These are phyloP conservation scores for Galaxias olidus DNA, from an alignment of 2,797 vertebrate genomes.

Conservation along the genomic window DNA sequence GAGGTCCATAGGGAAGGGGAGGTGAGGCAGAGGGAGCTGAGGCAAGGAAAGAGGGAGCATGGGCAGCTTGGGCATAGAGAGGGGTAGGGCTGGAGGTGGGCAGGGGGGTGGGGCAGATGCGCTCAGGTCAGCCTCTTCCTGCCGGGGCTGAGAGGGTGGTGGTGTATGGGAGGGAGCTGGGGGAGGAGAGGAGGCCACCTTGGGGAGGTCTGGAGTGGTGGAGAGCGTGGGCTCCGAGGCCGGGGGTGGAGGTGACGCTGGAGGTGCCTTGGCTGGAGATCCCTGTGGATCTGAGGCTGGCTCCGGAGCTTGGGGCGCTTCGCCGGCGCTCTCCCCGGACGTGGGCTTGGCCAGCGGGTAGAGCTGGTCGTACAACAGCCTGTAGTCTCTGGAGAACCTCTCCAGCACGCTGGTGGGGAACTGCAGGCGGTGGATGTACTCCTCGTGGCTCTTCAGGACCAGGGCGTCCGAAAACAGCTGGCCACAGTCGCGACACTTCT, in stretches of 20 bases:
- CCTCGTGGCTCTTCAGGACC: conserved; percentile 97
- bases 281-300: conserved; percentile 66
- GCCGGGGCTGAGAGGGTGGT: conserved; percentile 38
- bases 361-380: conserved; percentile 92
- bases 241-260: conserved; percentile 78
- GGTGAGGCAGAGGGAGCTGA: conserved; percentile 81
- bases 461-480: conserved; percentile 96
- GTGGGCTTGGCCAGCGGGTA: conserved; percentile 86
- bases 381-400: conserved; percentile 93
- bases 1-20: conserved; percentile 91
- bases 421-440: conserved; percentile 91
- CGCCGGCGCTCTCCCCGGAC: conserved; percentile 67
- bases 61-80: conserved; percentile 61
- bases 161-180: conserved; percentile 45
- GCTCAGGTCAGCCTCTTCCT: conserved; percentile 40
- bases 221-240: conserved; percentile 66
- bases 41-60: conserved; percentile 57
- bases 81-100: conserved; percentile 57
- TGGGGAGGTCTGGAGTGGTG: conserved; percentile 69
- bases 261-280: conserved; percentile 63
- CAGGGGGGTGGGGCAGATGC: conserved; percentile 39
- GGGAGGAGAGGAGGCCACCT: conserved; percentile 36
- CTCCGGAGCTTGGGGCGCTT: conserved; percentile 53
- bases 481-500: conserved; percentile 89
- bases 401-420: conserved; percentile 92